Evolutionary conservation across 2,797 vertebrate genomes (phyloP).

Genomic region (Sebastes iracundus): DNA sequence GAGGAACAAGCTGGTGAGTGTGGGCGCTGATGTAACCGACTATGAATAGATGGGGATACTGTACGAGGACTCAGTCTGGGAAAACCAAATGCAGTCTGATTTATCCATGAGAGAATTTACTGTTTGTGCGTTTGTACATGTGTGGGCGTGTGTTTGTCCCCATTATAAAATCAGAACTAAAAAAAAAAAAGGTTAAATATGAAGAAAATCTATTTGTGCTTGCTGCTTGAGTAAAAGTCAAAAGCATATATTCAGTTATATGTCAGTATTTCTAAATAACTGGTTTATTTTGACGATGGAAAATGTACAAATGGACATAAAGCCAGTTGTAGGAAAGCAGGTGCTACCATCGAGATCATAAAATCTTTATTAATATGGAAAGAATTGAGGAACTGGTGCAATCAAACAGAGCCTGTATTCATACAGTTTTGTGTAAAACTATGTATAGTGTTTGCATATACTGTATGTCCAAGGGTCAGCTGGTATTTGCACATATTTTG

Average conservation of each 20-base stretch:
- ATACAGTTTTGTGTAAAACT: neutral
- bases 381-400: neutral
- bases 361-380: neutral
- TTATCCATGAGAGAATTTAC: slow-evolving; percentile 12
- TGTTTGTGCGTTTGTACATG: slow-evolving; percentile 8
- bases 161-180: neutral
- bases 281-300: neutral
- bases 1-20: slow-evolving; percentile 57
- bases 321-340: neutral
- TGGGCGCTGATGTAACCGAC: slow-evolving; percentile 56
- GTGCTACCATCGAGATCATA: neutral
- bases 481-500: neutral
- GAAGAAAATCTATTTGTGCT: neutral
- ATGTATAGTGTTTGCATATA: neutral
- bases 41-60: slow-evolving; percentile 63
- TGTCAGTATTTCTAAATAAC: neutral
- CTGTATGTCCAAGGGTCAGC: neutral
- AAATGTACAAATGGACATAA: neutral
- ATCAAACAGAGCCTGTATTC: neutral
- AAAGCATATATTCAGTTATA: neutral
- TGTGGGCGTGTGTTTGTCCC: slow-evolving; percentile 14
- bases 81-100: slow-evolving; percentile 13
- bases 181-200: neutral
- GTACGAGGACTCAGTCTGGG: slow-evolving; percentile 19
- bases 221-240: neutral